Conservation (phyloP, 2,888 invertebrate species). For the Hemistola chrysoprasaria region DNA sequence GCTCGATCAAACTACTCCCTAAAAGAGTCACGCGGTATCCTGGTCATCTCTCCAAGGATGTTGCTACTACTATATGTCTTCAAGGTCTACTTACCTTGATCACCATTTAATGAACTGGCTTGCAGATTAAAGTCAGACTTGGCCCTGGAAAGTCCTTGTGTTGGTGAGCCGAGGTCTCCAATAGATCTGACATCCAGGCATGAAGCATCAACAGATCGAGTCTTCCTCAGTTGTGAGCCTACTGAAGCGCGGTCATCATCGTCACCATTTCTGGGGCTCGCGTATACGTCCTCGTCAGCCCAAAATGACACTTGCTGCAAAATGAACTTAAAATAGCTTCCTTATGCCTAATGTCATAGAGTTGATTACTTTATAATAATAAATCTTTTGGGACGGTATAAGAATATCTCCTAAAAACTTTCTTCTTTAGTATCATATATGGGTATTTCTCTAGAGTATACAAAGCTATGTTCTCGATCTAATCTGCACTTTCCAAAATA, state of each 20-base stretch:
- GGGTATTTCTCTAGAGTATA: no score
- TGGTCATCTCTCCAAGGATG: no score
- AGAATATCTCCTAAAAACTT: no score
- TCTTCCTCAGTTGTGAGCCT: slow-evolving; percentile 91
- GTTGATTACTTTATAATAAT: no score
- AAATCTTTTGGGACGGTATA: no score
- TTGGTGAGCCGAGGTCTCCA: slow-evolving; percentile 84
- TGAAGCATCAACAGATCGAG: slow-evolving; percentile 94
- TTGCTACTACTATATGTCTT: no score
- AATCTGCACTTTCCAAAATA: slow-evolving; percentile 10
- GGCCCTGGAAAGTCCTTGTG: slow-evolving; percentile 88
- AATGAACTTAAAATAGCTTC: slow-evolving; percentile 16
- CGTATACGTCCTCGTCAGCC: slow-evolving; percentile 89
- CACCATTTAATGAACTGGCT: slow-evolving; percentile 86
- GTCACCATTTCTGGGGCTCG: slow-evolving; percentile 84
- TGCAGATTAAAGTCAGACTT: slow-evolving; percentile 94
- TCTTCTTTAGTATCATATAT: no score
- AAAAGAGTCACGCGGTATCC: no score
- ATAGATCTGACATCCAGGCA: slow-evolving; percentile 91
- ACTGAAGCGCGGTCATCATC: slow-evolving; percentile 89
- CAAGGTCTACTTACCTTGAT: slow-evolving; percentile 79
- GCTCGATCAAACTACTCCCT: no score
- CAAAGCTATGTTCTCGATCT: slow-evolving; percentile 1
- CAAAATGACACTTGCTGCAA: slow-evolving; percentile 89
- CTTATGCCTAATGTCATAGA: no score